These are phyloP conservation scores for Acyrthosiphon pisum DNA, from an alignment of 1,140 invertebrate species.

Conservation along the genomic window DNA sequence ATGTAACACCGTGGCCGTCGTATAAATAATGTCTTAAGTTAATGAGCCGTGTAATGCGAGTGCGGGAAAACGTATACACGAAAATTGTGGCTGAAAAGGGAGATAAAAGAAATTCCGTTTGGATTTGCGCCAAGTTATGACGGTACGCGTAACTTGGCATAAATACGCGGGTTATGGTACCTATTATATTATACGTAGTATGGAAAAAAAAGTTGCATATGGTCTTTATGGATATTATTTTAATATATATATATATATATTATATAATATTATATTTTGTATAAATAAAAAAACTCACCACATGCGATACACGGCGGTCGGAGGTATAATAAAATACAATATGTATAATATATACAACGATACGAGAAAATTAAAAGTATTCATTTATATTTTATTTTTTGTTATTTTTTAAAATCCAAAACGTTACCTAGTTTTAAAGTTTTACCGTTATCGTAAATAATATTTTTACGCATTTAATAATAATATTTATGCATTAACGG, in stretches of 20 bases:
- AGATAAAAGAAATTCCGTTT: slow-evolving; percentile 41
- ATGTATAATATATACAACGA: neutral
- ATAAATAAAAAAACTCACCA: neutral
- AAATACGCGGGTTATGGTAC: neutral
- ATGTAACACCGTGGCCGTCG: neutral
- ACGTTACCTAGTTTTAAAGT: neutral
- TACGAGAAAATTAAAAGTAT: neutral
- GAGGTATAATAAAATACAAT: neutral
- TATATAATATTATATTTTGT: neutral
- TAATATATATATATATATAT: neutral
- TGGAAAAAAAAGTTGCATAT: slow-evolving; percentile 36
- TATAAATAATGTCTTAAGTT: slow-evolving; percentile 38
- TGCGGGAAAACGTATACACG: slow-evolving; percentile 26
- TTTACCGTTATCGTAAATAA: neutral
- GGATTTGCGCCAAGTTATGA: slow-evolving; percentile 24
- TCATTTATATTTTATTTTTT: neutral
- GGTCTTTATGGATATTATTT: slow-evolving; percentile 18
- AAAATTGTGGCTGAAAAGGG: slow-evolving; percentile 1
- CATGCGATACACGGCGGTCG: neutral
- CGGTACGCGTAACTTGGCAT: neutral
- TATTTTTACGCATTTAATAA: neutral
- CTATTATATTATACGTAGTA: neutral
- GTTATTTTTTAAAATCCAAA: neutral
- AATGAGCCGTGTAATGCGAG: slow-evolving; percentile 36
- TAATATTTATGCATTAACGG: neutral